A percentile compares a stretch with the other conserved stretches of the same genome.
Evolutionary conservation across 2,888 invertebrate genomes (phyloP).

Genomic region (Colletes collaris): DNA sequence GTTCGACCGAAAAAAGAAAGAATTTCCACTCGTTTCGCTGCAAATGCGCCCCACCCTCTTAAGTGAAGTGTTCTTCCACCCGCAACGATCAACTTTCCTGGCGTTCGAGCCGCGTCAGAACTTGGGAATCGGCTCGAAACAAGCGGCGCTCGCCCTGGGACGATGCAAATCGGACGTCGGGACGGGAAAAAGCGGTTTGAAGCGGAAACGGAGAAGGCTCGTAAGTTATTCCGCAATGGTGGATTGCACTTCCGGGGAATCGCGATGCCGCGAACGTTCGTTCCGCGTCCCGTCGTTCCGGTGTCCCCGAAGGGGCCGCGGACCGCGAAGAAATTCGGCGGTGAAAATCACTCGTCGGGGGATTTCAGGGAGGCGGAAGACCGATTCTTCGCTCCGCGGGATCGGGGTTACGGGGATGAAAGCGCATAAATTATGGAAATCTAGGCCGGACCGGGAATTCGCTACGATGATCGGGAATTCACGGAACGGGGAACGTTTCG

Average conservation of each 20-base stretch:
- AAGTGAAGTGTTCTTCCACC: background rate
- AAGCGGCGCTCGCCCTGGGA: background rate
- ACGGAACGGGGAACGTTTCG: slow-evolving; percentile 2
- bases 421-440: slow-evolving; percentile 62
- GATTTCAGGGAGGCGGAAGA: background rate
- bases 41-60: too few species aligned
- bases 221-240: slow-evolving; percentile 28
- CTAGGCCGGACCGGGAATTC: slow-evolving; percentile 43
- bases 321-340: slow-evolving; percentile 26
- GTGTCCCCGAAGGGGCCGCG: background rate
- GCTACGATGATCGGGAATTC: slow-evolving; percentile 38
- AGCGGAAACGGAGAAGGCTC: background rate
- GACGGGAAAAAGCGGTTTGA: background rate
- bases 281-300: background rate
- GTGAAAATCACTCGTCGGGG: slow-evolving; percentile 14
- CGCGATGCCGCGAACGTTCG: slow-evolving; percentile 13
- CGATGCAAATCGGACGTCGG: slow-evolving; percentile 19
- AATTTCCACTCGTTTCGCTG: too few species aligned
- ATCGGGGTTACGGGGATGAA: slow-evolving; percentile 38
- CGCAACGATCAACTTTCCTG: background rate
- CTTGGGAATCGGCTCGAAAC: slow-evolving; percentile 6
- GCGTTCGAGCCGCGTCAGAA: slow-evolving; percentile 11
- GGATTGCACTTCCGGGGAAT: slow-evolving; percentile 1
- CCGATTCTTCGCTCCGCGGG: background rate
- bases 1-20: too few species aligned